Conservation (phyloP, 2,113 vertebrate genomes). For the Heteronetta atricapilla region DNA sequence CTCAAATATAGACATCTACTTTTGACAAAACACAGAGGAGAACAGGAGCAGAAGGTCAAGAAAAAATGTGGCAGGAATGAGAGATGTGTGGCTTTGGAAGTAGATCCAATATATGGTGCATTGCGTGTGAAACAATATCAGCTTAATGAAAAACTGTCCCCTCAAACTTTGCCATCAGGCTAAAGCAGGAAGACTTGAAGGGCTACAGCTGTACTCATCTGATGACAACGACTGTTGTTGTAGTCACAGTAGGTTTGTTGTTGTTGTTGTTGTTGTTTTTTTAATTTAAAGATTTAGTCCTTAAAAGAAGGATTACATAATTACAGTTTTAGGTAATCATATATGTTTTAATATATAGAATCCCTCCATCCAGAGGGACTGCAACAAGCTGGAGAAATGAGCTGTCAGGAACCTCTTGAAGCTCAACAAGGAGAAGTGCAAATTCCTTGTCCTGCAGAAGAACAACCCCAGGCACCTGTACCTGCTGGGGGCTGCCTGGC, state of each 20-base stretch:
- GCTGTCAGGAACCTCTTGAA: not conserved
- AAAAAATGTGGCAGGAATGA: not conserved
- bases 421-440: too few relatives aligned
- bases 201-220: not conserved
- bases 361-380: too few relatives aligned
- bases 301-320: not conserved
- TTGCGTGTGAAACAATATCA: not conserved
- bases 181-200: not conserved
- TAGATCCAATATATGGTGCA: not conserved
- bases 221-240: not conserved
- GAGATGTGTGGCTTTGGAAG: not conserved
- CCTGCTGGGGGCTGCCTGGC: too few relatives aligned
- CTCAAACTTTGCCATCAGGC: not conserved
- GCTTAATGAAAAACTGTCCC: not conserved
- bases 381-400: too few relatives aligned
- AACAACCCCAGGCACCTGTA: too few relatives aligned
- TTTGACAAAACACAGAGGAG: not conserved
- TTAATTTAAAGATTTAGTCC: not conserved
- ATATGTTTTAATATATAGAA: too few relatives aligned
- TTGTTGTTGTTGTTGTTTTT: not conserved
- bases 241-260: not conserved
- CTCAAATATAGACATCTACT: not conserved
- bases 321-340: not conserved
- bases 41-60: not conserved
- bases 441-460: too few relatives aligned